Conservation (phyloP, 2,113 vertebrate species). For the Neolamprologus variostigma region DNA sequence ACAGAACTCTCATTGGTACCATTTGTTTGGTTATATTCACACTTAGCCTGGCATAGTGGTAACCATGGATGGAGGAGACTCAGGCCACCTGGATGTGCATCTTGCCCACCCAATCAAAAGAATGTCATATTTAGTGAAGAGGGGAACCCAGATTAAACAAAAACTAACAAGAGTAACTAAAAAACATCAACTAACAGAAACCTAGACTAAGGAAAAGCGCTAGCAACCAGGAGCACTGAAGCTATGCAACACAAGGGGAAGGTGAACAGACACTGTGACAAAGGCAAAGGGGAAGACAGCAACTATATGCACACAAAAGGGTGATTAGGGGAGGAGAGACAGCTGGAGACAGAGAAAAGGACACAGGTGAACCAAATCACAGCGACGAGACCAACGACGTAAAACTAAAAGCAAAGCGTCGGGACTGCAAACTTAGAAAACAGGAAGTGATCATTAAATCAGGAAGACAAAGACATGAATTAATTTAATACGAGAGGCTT, state of each 20-base stretch:
- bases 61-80: background rate
- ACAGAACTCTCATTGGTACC: background rate
- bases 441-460: background rate
- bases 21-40: background rate
- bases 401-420: background rate
- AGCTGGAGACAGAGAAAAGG: background rate
- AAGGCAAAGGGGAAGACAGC: background rate
- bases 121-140: background rate
- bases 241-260: background rate
- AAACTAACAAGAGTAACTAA: background rate
- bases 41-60: background rate
- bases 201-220: background rate
- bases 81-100: background rate
- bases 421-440: background rate
- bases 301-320: background rate
- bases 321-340: background rate
- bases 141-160: background rate
- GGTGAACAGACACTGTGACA: background rate
- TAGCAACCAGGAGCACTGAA: background rate
- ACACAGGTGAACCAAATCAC: background rate
- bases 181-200: background rate
- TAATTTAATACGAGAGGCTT: background rate
- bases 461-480: background rate
- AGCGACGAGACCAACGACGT: background rate
- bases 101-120: background rate